Evolutionary conservation across 2,113 vertebrate species (phyloP), one percentile per base, ranked within the genome.

Genomic region (Anhinga rufa): DNA sequence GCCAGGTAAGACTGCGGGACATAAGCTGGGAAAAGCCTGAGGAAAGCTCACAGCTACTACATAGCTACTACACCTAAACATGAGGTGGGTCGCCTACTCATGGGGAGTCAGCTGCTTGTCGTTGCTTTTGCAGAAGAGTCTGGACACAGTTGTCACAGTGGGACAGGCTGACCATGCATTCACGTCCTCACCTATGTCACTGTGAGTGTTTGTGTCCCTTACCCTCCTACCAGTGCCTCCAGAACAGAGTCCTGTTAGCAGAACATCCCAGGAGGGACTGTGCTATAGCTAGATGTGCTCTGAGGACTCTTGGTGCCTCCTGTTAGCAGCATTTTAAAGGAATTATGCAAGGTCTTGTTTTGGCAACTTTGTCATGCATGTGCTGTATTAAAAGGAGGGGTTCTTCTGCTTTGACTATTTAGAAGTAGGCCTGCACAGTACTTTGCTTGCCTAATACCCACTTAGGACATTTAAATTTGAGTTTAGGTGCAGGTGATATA

Each of bases 1-100:
- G 10, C 15, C 65, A 68, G 18, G 28, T 24, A 20, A 34, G 3
- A 5, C 12, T 71, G 42, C 0, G 0, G 16, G 13, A 2, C 54
- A 10, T n/a, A 14, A 24, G 7, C 46, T 9, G 6, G 24, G 11
- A 14, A 82, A 61, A 62, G 25, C 36, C 36, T 40, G 60, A 71
- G 54, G 10, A 70, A 51, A 55, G 3, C 28, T 58, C 4, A 1
- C 29, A 74, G 48, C 15, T 84, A 16, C 6, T 6, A 14, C 7
- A 13, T 4, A 49, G n/a, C n/a, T 1, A 0, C 7, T 58, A 49
- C 54, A 49, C 1, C 7, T 58, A 49, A 58, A 49, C 1, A 2
- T 49, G 28, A 66, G 19, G 34, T 2, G 0, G 1, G 6, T 7
- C 80, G 34, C 40, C 40, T 77, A 22, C 10, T 65, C 1, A 0